Evolutionary conservation across 2,113 vertebrate species (phyloP), one percentile per base, ranked within the genome.

Genomic region (Hydropotes inermis): DNA sequence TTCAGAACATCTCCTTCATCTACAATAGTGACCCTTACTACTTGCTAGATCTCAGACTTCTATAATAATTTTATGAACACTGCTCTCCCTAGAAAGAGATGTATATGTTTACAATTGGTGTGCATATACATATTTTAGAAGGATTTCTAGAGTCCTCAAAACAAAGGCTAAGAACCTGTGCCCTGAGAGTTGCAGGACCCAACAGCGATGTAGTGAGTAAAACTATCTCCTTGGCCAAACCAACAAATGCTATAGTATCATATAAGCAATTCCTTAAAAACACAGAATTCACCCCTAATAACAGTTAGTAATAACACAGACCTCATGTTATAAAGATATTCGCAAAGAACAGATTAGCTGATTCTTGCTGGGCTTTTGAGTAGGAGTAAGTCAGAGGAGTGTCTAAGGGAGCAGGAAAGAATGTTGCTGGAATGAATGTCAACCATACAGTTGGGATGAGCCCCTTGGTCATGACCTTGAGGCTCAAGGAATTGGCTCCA

Each of bases 391-490:
- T 67, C 54, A 70, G 84, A 58, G 30, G 36, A 92, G 45, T 23
- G 4, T 89, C 54, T 50, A 47, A 82, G 19, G 33, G 28, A 94
- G 19, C 19, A 94, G 64, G 50, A 85, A 91, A 91, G 27, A 64
- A 87, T 21, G 11, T 57, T 58, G 55, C 33, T 92, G 87, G 87
- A 88, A 92, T 45, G 33, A 94, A 82, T 70, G 50, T 79, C 36
- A 94, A 21, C 17, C n/a, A 54, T 78, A 17, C n/a, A 82, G 82
- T 78, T 93, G 55, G 86, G 33, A 55, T 70, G 4, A 61, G 36
- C 33, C 76, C 50, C 55, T 64, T n/a, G 61, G 67, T 91, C 91
- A 79, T 93, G 98, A 98, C 98, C 97, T 98, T 97, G 97, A 97
- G 45, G 76, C 85, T 76, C 55, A 79, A 82, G 57, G 78, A 96